These are phyloP conservation scores for Diaperis boleti DNA, from an alignment of 2,888 invertebrate genomes.

Conservation along the genomic window DNA sequence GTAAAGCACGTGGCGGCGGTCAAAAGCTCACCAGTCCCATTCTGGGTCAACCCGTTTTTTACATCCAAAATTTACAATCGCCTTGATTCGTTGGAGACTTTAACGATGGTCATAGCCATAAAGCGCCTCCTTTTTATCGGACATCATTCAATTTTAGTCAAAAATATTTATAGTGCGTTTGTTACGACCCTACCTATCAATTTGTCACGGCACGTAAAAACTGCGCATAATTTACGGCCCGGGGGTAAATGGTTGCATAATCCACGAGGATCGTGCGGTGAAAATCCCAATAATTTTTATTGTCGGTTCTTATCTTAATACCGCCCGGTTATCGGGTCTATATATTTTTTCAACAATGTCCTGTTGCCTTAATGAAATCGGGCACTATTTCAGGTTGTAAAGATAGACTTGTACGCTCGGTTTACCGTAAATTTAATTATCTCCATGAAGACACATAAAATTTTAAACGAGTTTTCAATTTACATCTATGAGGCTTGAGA, in stretches of 20 bases:
- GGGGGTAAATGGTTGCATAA: constrained; percentile 5
- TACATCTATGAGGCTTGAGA: constrained; percentile 26
- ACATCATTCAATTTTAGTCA: constrained; percentile 8
- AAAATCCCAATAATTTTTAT: constrained; percentile 28
- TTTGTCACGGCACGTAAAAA: constrained; percentile 16
- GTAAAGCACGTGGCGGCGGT: background rate
- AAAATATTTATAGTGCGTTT: constrained; percentile 5
- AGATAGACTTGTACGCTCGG: constrained; percentile 40
- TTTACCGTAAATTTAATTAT: constrained; percentile 43
- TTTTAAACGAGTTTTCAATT: constrained; percentile 39
- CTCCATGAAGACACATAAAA: constrained; percentile 41
- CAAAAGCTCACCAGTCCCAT: background rate
- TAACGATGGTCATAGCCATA: constrained; percentile 15
- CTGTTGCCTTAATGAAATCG: constrained; percentile 38
- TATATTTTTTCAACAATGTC: constrained; percentile 35
- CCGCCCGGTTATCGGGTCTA: constrained; percentile 21
- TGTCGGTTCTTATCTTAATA: constrained; percentile 22
- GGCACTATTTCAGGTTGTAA: constrained; percentile 37
- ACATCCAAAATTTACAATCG: constrained; percentile 3
- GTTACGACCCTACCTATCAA: constrained; percentile 19
- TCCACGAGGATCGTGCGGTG: background rate
- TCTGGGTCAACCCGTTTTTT: constrained; percentile 1
- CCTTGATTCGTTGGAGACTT: constrained; percentile 7
- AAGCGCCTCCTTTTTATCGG: constrained; percentile 10
- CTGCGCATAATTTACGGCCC: constrained; percentile 13